Evolutionary conservation across 2,797 vertebrate species (phyloP), one percentile per base, ranked within the genome.

Genomic region (Crocodylus rhombifer): DNA sequence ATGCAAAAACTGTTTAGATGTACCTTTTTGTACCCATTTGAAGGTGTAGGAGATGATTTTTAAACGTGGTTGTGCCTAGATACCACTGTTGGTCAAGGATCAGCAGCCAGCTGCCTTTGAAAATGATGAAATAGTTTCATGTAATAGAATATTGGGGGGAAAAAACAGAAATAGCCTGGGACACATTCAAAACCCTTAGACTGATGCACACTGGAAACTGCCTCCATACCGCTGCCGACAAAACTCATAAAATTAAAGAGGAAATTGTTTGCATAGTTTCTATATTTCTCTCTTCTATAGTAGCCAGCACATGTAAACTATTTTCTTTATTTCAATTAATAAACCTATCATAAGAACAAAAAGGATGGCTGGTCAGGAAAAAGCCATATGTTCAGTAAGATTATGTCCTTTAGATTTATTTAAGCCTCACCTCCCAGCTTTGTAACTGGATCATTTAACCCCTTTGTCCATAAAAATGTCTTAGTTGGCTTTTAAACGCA

Each of bases 381-480:
- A 96, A 93, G 91, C 28, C 95, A 86, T 82, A 71, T 77, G 77
- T 79, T 95, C 28, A 0, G 78, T 81, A 91, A 91, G 92, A 81
- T 0, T 92, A 63, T 80, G 88, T 93, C 88, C 83, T 91, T 93
- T 90, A 90, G 92, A 97, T 95, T 96, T 97, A 95, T 95, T 92
- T 95, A 94, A 95, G 74, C 74, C 56, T 97, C 88, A 96, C 90
- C 93, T 97, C 82, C 94, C 86, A 86, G 80, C 82, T 94, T 91
- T 95, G 80, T 91, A 95, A 93, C 91, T 94, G 17, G 73, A 92
- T 94, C 51, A 91, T 93, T 96, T 96, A 95, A 96, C 86, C 69
- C 64, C 78, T 91, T 95, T 95, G 91, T 93, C 95, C 91, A 95
- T 96, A 95, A 97, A 96, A 96, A 86, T 82, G 88, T 93, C 91